Evolutionary conservation across 2,888 invertebrate genomes (phyloP).

Genomic region (Drosophila macrospina): DNA sequence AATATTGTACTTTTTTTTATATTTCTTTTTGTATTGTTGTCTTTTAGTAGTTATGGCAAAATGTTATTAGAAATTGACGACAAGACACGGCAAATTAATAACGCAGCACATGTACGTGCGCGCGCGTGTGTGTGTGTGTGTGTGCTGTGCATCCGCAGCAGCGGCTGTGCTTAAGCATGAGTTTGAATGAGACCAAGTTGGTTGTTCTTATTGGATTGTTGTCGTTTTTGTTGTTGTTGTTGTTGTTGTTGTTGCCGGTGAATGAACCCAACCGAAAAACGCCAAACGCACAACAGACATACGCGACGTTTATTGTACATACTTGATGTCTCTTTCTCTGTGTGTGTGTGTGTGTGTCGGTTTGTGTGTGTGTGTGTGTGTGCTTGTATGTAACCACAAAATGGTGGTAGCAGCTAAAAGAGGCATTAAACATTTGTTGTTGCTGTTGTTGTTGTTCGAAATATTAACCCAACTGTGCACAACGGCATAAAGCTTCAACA

Average conservation of each 20-base stretch:
- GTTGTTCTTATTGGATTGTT: slow-evolving; percentile 67
- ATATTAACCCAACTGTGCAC: slow-evolving; percentile 75
- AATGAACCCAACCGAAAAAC: slow-evolving; percentile 62
- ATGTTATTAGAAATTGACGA: slow-evolving; percentile 54
- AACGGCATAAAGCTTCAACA: slow-evolving; percentile 58
- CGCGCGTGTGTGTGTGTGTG: not conserved
- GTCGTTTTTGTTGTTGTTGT: slow-evolving; percentile 23
- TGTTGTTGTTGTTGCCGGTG: slow-evolving; percentile 55
- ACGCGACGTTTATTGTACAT: slow-evolving; percentile 27
- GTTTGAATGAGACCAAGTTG: slow-evolving; percentile 61
- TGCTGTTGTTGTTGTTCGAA: slow-evolving; percentile 39
- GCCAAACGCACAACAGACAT: slow-evolving; percentile 54
- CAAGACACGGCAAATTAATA: slow-evolving; percentile 56
- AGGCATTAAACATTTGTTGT: slow-evolving; percentile 51
- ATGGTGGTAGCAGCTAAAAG: slow-evolving; percentile 65
- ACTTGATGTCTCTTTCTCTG: not conserved
- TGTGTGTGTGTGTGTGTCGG: slow-evolving; percentile 11
- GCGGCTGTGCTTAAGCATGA: slow-evolving; percentile 56
- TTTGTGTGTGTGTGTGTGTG: slow-evolving; percentile 12
- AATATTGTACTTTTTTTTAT: slow-evolving; percentile 21
- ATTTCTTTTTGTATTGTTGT: not conserved
- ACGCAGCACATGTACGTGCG: slow-evolving; percentile 28
- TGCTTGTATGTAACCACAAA: slow-evolving; percentile 48
- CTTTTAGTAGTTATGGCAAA: slow-evolving; percentile 31
- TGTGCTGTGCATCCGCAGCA: slow-evolving; percentile 22